A percentile compares a stretch with the other conserved stretches of the same genome.
These are phyloP conservation scores for Toxotes lorentzi DNA, from an alignment of 2,797 vertebrate genomes.

Conservation along the genomic window DNA sequence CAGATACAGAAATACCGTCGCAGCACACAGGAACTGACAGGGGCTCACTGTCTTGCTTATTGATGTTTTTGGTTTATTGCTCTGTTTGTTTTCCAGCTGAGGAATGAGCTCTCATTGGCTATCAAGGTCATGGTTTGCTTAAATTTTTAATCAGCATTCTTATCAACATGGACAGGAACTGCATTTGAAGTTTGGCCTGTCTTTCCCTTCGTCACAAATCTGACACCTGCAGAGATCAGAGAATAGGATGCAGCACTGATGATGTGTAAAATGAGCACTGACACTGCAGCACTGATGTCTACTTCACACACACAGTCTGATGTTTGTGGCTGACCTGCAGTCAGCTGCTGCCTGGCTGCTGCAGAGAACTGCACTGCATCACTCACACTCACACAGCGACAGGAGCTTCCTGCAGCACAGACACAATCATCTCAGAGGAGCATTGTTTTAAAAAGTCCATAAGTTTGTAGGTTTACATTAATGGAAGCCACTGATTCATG, in stretches of 20 bases:
- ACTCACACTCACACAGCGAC: slow-evolving; percentile 19
- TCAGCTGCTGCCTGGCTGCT: slow-evolving; percentile 43
- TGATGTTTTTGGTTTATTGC: neutral
- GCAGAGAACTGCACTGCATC: slow-evolving; percentile 75
- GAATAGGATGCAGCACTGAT: neutral
- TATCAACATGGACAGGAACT: neutral
- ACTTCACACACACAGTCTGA: slow-evolving; percentile 31
- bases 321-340: slow-evolving; percentile 41
- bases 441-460: too few relatives aligned
- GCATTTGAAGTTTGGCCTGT: neutral
- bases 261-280: slow-evolving; percentile 1
- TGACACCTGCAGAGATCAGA: neutral
- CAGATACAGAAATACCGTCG: slow-evolving; percentile 11
- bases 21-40: neutral
- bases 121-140: slow-evolving; percentile 21
- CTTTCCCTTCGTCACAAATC: neutral
- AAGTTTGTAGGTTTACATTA: neutral
- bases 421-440: slow-evolving; percentile 18
- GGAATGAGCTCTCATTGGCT: neutral
- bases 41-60: neutral
- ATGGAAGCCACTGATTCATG: neutral
- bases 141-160: neutral
- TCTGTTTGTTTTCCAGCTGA: slow-evolving; percentile 2
- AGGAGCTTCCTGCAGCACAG: slow-evolving; percentile 18
- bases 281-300: slow-evolving; percentile 44